Conservation (phyloP, 2,888 invertebrate genomes). For the Pseudococcus viburni region DNA sequence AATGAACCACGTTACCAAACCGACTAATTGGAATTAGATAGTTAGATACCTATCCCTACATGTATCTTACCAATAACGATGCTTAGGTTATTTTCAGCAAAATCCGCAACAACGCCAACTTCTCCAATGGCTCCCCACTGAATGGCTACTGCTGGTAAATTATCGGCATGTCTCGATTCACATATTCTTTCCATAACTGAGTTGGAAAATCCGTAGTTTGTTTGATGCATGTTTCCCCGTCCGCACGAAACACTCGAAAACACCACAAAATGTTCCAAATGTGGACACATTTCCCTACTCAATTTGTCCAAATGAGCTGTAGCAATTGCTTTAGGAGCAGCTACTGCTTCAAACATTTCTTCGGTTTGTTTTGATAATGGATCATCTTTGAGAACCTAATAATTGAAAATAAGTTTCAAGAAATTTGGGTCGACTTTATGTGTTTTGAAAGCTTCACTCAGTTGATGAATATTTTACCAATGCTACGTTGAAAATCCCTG, state of each 20-base stretch:
- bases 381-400: slow-evolving; percentile 80
- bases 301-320: slow-evolving; percentile 83
- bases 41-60: too few species aligned
- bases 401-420: not conserved
- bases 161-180: slow-evolving; percentile 79
- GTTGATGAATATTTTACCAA: slow-evolving; percentile 73
- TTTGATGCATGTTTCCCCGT: slow-evolving; percentile 92
- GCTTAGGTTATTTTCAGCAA: slow-evolving; percentile 78
- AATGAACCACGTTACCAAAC: too few species aligned
- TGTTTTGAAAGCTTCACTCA: too few species aligned
- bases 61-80: slow-evolving; percentile 75
- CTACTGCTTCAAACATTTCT: slow-evolving; percentile 79
- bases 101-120: slow-evolving; percentile 78
- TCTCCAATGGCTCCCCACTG: slow-evolving; percentile 96
- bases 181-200: slow-evolving; percentile 78
- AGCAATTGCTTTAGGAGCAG: slow-evolving; percentile 84
- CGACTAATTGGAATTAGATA: too few species aligned
- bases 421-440: too few species aligned
- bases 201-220: slow-evolving; percentile 92
- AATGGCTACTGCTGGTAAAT: slow-evolving; percentile 85
- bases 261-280: slow-evolving; percentile 82
- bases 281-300: slow-evolving; percentile 75
- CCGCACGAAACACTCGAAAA: slow-evolving; percentile 94
- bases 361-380: slow-evolving; percentile 83
- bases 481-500: slow-evolving; percentile 91